Evolutionary conservation across 2,888 invertebrate genomes (phyloP), one percentile per base, ranked within the genome.

Genomic region (Andrena minutula): DNA sequence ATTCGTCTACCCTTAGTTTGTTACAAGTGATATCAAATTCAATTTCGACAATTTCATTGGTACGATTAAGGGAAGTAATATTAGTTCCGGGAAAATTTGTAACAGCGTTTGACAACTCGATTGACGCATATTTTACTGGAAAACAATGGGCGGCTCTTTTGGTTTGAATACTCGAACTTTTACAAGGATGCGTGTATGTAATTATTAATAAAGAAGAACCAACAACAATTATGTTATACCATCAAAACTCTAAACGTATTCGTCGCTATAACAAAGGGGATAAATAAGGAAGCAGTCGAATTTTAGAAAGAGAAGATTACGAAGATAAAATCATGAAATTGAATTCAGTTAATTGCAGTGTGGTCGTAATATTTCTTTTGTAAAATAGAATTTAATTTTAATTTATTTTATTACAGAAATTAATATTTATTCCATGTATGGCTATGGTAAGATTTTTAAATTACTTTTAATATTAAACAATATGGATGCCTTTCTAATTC

Each of bases 41-140:
- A 69, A 79, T 73, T 70, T 74, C 51, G 64, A 73, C 68, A 35
- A 79, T 79, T 72, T 20, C 60, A 69, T 65, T 47, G 41, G 20
- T 16, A 32, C 73, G 51, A 60, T 49, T 60, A 53, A 73, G 56
- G 5, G 72, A 10, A 51, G 30, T 28, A n/a, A 12, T 61, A 56
- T 60, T 79, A 69, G 73, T 69, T 79, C 2, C 35, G 7, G 49
- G 47, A 30, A 68, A 72, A 77, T 68, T 68, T 63, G 63, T 76
- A 72, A 66, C 65, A 35, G 41, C 41, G 5, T 28, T 10, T n/a
- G 58, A 7, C 51, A 71, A 76, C n/a, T 28, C 28, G 26, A 35
- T 65, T 61, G 28, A 66, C 30, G 23, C n/a, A 49, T 49, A 41
- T n/a, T 65, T 32, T 20, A 3, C 6, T 8, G 0, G 23, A 7